A percentile compares a stretch with the other conserved stretches of the same genome.
phyloP scores from a whole-genome alignment of 2,113 vertebrate genomes.

The Picathartes gymnocephalus region DNA sequence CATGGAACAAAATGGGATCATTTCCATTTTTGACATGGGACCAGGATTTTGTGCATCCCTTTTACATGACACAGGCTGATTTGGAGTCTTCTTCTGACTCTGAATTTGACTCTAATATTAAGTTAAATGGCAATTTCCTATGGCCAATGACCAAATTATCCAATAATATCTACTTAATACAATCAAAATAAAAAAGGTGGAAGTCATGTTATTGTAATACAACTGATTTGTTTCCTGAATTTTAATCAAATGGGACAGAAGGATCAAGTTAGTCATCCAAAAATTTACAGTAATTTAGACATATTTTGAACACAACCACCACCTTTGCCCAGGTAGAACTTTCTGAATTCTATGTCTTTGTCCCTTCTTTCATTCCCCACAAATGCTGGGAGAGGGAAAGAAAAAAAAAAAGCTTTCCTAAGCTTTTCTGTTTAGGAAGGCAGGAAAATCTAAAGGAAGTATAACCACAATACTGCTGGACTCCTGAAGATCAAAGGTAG shows the following conservation, averaged over 20 bases:
- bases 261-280: not conserved
- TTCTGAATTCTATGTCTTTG: not conserved
- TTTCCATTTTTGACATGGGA: not conserved
- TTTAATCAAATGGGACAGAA: not conserved
- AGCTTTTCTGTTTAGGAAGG: not conserved
- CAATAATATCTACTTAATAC: not conserved
- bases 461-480: not conserved
- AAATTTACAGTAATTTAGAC: not conserved
- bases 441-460: not conserved
- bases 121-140: slow-evolving; percentile 47
- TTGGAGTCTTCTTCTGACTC: not conserved
- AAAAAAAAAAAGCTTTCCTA: not conserved
- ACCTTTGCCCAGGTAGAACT: not conserved
- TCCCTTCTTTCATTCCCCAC: not conserved
- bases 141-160: not conserved
- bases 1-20: not conserved
- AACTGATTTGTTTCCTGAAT: not conserved
- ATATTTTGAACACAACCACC: not conserved
- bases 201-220: slow-evolving; percentile 24
- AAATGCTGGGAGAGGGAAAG: rapidly evolving
- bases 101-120: not conserved
- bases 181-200: slow-evolving; percentile 27
- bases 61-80: not conserved
- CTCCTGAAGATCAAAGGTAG: not conserved
- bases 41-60: not conserved